Conservation (phyloP, 2,888 invertebrate genomes). For the Agrochola litura region DNA sequence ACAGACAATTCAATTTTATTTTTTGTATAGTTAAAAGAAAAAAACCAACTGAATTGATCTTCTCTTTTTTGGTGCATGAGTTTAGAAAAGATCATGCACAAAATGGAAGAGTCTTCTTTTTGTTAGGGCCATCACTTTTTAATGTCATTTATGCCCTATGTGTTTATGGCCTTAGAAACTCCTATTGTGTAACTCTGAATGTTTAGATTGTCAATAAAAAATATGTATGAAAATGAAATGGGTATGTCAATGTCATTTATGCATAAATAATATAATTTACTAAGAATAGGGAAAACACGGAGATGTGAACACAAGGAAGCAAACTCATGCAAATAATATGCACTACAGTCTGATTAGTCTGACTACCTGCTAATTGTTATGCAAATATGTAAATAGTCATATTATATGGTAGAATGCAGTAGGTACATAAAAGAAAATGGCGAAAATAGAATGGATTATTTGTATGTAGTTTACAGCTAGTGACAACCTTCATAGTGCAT, state of each 20-base stretch:
- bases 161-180: background rate
- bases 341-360: background rate
- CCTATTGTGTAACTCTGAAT: background rate
- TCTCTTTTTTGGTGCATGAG: background rate
- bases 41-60: too few relatives aligned
- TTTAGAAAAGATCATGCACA: background rate
- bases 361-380: slow-evolving; percentile 5
- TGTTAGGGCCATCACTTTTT: too few relatives aligned
- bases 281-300: slow-evolving; percentile 4
- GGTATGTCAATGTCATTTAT: background rate
- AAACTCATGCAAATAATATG: slow-evolving; percentile 14
- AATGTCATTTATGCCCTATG: background rate
- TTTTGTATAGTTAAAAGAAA: too few relatives aligned
- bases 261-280: background rate
- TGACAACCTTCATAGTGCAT: background rate
- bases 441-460: background rate
- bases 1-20: too few relatives aligned
- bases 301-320: slow-evolving; percentile 4
- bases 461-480: background rate
- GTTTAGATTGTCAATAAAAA: background rate
- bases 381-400: slow-evolving; percentile 8
- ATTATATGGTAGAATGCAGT: background rate
- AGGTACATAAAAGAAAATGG: slow-evolving; percentile 1
- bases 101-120: too few relatives aligned
- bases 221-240: background rate